Evolutionary conservation across 2,888 invertebrate species (phyloP), one percentile per base, ranked within the genome.

Genomic region (Diabrotica balteata): DNA sequence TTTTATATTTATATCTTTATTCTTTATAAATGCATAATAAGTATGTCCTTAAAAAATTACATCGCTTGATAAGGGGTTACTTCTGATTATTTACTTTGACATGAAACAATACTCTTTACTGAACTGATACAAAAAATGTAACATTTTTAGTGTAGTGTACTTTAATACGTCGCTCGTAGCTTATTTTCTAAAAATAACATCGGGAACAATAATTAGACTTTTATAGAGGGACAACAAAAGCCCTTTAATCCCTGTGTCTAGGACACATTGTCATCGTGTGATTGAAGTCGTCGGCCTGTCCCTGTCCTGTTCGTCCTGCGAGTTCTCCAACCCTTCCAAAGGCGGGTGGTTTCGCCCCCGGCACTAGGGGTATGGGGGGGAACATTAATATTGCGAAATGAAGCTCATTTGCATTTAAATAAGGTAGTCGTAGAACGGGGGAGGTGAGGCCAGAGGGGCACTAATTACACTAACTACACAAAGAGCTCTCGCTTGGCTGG

Each of bases 381-480:
- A 90, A 90, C 91, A 92, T 92, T 91, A 91, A 91, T 91, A 91
- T 91, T 89, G 90, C 90, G 91, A 91, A 91, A 92, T 91, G 91
- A 92, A 92, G 91, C 92, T 92, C 91, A 92, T 92, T 92, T 92
- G 90, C 91, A 92, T 92, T 91, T 92, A 92, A 92, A 92, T 92
- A 92, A 92, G 91, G 91, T 84, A 84, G 82, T 83, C 81, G 79
- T 59, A 43, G 75, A 74, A 72, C 74, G 71, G 76, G 72, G 76
- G 78, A 75, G 76, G 75, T 74, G 77, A 76, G 75, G 79, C 71
- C 71, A 72, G 78, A 76, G 76, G 79, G 79, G 82, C 83, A 84
- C 84, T 85, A 85, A 85, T 85, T 85, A 85, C 84, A 84, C 85
- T 84, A 85, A 85, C 85, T 85, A 85, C 84, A 85, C 84, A 85